Percentiles rank a stretch among this genome's conserved stretches.
Conservation (phyloP, 2,113 vertebrate species). For the Odontesthes bonariensis region DNA sequence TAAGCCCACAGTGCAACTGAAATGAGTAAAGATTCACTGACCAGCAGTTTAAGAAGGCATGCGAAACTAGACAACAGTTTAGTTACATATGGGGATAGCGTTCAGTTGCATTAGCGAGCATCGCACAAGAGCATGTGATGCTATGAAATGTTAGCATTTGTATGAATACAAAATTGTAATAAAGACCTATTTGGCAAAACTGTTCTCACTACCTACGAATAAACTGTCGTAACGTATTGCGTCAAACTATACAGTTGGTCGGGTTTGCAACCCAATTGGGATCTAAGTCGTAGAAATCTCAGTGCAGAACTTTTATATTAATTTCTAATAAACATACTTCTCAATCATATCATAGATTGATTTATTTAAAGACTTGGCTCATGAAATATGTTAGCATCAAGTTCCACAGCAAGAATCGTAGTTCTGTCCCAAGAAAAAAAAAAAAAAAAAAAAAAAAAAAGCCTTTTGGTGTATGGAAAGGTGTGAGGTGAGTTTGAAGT, state of each 20-base stretch:
- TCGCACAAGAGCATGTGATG: neutral
- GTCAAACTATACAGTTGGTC: neutral
- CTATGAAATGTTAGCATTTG: neutral
- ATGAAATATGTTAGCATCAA: neutral
- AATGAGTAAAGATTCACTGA: conserved; percentile 50
- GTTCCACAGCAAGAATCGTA: neutral
- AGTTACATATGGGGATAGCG: conserved; percentile 32
- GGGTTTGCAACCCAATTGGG: neutral
- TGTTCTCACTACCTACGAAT: too few relatives aligned
- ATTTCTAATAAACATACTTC: too few relatives aligned
- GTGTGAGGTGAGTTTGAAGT: neutral
- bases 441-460: neutral
- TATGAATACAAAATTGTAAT: neutral
- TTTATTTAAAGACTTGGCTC: neutral
- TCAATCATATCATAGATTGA: too few relatives aligned
- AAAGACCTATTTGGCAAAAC: neutral
- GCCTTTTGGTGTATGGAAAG: neutral
- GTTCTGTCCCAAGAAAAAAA: neutral
- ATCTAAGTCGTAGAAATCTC: too few relatives aligned
- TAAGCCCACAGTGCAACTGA: conserved; percentile 84
- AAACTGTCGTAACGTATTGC: neutral
- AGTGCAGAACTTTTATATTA: too few relatives aligned
- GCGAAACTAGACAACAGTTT: conserved; percentile 19
- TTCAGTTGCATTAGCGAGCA: conserved; percentile 40
- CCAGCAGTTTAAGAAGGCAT: conserved; percentile 32